A percentile compares a stretch with the other conserved stretches of the same genome.
phyloP scores from a whole-genome alignment of 2,113 vertebrate genomes.

The Aramus guarauna region DNA sequence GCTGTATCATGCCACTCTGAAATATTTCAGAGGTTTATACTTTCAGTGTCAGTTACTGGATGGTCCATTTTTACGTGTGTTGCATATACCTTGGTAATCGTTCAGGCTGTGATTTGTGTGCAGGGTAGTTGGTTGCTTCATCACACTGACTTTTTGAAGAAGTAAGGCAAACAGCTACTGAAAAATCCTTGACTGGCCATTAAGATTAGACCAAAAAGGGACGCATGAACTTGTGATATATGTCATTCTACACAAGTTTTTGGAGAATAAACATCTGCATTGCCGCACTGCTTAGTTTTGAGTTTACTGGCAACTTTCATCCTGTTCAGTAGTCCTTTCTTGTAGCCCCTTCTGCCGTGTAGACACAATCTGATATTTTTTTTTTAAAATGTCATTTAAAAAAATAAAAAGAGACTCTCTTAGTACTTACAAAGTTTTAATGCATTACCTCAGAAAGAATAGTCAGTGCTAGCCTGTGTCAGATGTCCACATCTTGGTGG shows the following conservation, averaged over 20 bases:
- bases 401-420: background rate
- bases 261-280: background rate
- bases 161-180: background rate
- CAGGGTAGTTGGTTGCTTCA: background rate
- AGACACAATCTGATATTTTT: background rate
- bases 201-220: background rate
- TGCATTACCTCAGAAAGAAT: background rate
- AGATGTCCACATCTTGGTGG: background rate
- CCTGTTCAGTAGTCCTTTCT: background rate
- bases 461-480: background rate
- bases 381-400: background rate
- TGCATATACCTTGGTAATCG: background rate
- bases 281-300: background rate
- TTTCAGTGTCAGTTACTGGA: background rate
- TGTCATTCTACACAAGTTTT: background rate
- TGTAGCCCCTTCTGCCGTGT: background rate
- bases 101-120: background rate
- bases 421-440: background rate
- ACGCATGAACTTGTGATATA: rapidly evolving
- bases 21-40: background rate
- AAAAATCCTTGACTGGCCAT: background rate
- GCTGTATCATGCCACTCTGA: background rate
- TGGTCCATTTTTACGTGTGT: background rate
- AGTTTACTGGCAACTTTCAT: background rate
- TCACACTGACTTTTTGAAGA: background rate